Conservation (phyloP, 1,140 invertebrate species). For the Platyura marginata region DNA sequence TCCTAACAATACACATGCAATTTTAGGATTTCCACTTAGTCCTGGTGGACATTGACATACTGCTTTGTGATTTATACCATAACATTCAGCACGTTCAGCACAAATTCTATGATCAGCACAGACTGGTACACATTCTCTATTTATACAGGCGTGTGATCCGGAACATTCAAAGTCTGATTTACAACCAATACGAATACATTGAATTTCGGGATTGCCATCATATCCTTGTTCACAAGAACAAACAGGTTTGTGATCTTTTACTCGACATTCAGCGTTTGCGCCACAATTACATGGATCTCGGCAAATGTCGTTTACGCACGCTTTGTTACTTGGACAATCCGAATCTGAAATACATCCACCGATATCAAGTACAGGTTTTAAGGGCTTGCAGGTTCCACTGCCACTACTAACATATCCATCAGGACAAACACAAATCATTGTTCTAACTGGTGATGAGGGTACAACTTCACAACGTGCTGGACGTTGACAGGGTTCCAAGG, state of each 20-base stretch:
- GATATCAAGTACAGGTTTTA: slow-evolving; percentile 38
- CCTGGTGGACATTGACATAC: slow-evolving; percentile 66
- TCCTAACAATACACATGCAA: slow-evolving; percentile 52
- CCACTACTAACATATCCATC: slow-evolving; percentile 71
- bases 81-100: slow-evolving; percentile 51
- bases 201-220: slow-evolving; percentile 60
- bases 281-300: slow-evolving; percentile 66
- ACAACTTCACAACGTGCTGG: slow-evolving; percentile 67
- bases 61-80: slow-evolving; percentile 49
- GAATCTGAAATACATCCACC: slow-evolving; percentile 53
- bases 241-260: slow-evolving; percentile 64
- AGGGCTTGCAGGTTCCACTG: slow-evolving; percentile 56
- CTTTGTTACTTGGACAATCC: slow-evolving; percentile 52
- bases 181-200: slow-evolving; percentile 53
- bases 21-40: slow-evolving; percentile 58
- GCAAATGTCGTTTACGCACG: slow-evolving; percentile 63
- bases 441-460: slow-evolving; percentile 59
- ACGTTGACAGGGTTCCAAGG: slow-evolving; percentile 55
- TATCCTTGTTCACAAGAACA: slow-evolving; percentile 65
- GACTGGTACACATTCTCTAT: slow-evolving; percentile 57
- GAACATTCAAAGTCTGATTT: slow-evolving; percentile 53
- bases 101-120: slow-evolving; percentile 49
- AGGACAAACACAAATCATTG: slow-evolving; percentile 76
- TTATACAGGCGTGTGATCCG: slow-evolving; percentile 55
- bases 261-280: slow-evolving; percentile 56